Conservation (phyloP, 2,113 vertebrate species). For the Carollia perspicillata region DNA sequence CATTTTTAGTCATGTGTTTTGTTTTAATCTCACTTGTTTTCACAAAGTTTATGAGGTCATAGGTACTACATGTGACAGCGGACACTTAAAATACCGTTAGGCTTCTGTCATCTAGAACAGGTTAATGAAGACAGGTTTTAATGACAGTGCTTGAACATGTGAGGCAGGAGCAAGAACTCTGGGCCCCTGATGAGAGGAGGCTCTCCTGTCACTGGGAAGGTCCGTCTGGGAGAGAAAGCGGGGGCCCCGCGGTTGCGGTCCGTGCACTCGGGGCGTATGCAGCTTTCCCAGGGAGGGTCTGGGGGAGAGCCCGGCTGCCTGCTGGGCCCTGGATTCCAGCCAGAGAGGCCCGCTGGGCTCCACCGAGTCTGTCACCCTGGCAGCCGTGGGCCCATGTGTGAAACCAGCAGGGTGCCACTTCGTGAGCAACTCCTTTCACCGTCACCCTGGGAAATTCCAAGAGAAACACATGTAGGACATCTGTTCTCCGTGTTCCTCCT, state of each 20-base stretch:
- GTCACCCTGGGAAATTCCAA: neutral
- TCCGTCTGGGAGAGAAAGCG: neutral
- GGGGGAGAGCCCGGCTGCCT: neutral
- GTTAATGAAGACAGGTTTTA: neutral
- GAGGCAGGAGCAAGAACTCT: neutral
- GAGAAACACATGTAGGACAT: neutral
- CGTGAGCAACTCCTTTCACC: neutral
- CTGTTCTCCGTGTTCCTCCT: neutral
- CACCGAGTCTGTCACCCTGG: neutral
- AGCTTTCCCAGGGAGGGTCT: neutral
- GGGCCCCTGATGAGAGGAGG: neutral
- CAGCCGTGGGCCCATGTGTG: rapidly evolving
- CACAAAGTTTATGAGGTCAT: neutral
- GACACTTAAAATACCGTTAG: neutral
- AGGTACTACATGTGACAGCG: neutral
- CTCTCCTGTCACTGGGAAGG: neutral
- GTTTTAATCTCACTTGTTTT: neutral
- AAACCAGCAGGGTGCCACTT: neutral
- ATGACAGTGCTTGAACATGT: neutral
- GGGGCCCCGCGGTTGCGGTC: rapidly evolving
- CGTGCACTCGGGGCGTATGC: neutral
- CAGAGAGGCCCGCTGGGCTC: neutral
- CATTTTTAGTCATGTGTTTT: neutral
- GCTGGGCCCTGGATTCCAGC: neutral
- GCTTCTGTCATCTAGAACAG: neutral